Base-by-base conservation (phyloP, 2,888 invertebrate species). In the Cyclophora punctaria region DNA sequence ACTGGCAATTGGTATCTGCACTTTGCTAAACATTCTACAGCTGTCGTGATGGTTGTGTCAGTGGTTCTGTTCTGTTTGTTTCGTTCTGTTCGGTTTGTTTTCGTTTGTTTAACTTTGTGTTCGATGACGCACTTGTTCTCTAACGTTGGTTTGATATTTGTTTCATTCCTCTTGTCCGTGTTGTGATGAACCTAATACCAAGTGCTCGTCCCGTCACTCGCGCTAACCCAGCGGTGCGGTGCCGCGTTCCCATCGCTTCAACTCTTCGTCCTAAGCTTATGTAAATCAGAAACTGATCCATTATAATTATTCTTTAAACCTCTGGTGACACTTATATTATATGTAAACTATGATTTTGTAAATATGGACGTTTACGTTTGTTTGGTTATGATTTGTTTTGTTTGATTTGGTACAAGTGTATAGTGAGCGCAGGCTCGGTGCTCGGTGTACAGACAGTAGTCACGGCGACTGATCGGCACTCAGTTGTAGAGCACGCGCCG, bases 1-100 rank as follows among this genome's bases (percentile, higher is more conserved):
- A 79, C 71, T 79, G 72, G 74, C 77, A 75, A 78, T 56, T 48
- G 48, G 50, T 75, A 73, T 73, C 59, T 83, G 85, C 85, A 86
- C 85, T 75, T 66, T 73, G 83, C 83, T 85, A 69, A 78, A 76
- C 64, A 71, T 73, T 77, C 62, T 75, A 70, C 75, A 75, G 82
- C 80, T 81, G 68, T 73, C 72, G 75, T 81, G 7, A 69, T 69
- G 71, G 76, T 77, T 77, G 75, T 80, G 74, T 73, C 75, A 77
- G 71, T 76, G 64, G 55, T 64, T 61, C 53, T 57, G 55, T 62
- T 72, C 59, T 57, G 54, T 50, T 67, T 59, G 51, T 49, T 72
- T 67, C 56, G 59, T 59, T 20, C 20, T 20, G 20, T 20, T 20
- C 20, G 20, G 20, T 20, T 59, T 54, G 33, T 53, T 51, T 58